phyloP scores from a whole-genome alignment of 2,888 invertebrate species.

The Cephus rjabovi region DNA sequence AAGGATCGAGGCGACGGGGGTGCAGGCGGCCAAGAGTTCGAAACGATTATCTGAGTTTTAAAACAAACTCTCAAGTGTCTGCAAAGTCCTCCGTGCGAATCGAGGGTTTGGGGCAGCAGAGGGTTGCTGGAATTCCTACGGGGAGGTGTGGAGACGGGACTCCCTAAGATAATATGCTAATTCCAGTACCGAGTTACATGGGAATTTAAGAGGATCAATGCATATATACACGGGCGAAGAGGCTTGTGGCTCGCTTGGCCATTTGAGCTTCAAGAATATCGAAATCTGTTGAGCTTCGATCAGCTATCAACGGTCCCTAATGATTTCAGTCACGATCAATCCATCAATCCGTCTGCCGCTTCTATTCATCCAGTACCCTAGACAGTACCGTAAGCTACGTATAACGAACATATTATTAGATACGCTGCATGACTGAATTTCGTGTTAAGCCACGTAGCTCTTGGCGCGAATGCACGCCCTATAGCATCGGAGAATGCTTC shows the following conservation, averaged over 20 bases:
- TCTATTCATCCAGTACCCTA: background rate
- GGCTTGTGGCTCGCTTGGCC: background rate
- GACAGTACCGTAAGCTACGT: background rate
- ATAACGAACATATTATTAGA: slow-evolving; percentile 54
- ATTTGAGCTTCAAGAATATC: background rate
- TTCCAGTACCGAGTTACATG: slow-evolving; percentile 55
- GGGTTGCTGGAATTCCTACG: background rate
- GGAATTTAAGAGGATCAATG: slow-evolving; percentile 63
- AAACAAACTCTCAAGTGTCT: slow-evolving; percentile 65
- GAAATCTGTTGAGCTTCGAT: background rate
- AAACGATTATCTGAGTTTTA: slow-evolving; percentile 65
- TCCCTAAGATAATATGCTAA: slow-evolving; percentile 59
- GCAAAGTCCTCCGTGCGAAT: slow-evolving; percentile 60
- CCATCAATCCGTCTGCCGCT: background rate
- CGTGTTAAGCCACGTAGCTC: slow-evolving; percentile 39
- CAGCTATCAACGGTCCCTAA: background rate
- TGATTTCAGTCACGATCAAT: background rate
- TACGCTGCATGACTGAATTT: slow-evolving; percentile 50
- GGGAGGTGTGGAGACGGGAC: slow-evolving; percentile 20
- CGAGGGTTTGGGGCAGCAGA: slow-evolving; percentile 30
- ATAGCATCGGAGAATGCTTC: slow-evolving; percentile 21
- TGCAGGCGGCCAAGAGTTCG: slow-evolving; percentile 37
- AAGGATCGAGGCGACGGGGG: slow-evolving; percentile 18
- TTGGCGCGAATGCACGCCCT: slow-evolving; percentile 17
- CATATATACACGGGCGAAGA: slow-evolving; percentile 10